Evolutionary conservation across 1,140 invertebrate genomes (phyloP).

Genomic region (Episyrphus balteatus): DNA sequence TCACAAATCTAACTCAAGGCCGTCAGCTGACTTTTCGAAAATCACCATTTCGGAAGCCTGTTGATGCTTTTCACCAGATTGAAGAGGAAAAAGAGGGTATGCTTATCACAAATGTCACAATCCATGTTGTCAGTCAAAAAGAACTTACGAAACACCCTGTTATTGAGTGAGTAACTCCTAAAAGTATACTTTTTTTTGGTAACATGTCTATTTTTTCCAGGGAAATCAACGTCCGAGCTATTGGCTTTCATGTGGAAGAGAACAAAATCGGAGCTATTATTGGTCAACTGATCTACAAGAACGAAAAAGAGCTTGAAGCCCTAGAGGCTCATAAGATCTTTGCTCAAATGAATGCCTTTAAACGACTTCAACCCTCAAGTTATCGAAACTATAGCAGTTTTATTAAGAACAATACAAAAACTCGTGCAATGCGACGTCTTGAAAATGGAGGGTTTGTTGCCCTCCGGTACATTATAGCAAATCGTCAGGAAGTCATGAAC

Average conservation of each 20-base stretch:
- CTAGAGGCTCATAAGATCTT: too few relatives aligned
- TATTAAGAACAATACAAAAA: too few relatives aligned
- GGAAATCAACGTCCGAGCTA: slow-evolving; percentile 49
- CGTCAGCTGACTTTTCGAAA: neutral
- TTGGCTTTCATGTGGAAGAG: slow-evolving; percentile 66
- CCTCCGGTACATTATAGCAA: slow-evolving; percentile 61
- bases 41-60: neutral
- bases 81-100: slow-evolving; percentile 43
- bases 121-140: slow-evolving; percentile 68
- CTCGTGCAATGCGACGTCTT: slow-evolving; percentile 5
- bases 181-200: neutral
- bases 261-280: slow-evolving; percentile 64
- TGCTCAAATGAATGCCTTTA: too few relatives aligned
- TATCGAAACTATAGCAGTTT: slow-evolving; percentile 18
- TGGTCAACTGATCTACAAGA: slow-evolving; percentile 56
- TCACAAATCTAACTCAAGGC: slow-evolving; percentile 19
- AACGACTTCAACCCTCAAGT: slow-evolving; percentile 11
- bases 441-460: slow-evolving; percentile 22
- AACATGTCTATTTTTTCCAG: slow-evolving; percentile 31
- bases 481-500: slow-evolving; percentile 65
- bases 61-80: slow-evolving; percentile 4
- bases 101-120: slow-evolving; percentile 67
- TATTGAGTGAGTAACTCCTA: slow-evolving; percentile 48
- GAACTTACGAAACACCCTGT: slow-evolving; percentile 41
- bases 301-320: slow-evolving; percentile 35